Percentiles rank a stretch among this genome's conserved stretches.
Conservation (phyloP, 2,888 invertebrate genomes). For the Agonopterix heracliana region DNA sequence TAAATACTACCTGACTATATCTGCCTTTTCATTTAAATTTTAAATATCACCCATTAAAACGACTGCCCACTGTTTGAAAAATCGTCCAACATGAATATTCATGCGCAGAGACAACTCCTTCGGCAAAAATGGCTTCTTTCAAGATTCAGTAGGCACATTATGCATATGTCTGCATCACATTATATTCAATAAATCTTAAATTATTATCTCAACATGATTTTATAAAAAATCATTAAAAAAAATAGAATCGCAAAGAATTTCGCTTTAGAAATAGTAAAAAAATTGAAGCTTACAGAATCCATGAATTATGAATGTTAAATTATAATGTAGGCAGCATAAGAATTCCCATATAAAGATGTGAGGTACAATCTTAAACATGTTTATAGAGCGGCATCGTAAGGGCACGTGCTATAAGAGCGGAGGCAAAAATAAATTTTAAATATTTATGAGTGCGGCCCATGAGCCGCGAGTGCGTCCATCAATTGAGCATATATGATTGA, state of each 20-base stretch:
- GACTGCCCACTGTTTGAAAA: not conserved
- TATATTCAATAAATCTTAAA: too few relatives aligned
- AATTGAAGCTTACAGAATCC: constrained; percentile 20
- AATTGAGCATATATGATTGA: constrained; percentile 19
- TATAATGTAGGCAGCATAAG: constrained; percentile 31
- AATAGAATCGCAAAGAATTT: too few relatives aligned
- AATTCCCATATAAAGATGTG: constrained; percentile 27
- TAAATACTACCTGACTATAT: constrained; percentile 35
- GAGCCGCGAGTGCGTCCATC: constrained; percentile 21
- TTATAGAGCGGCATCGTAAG: constrained; percentile 4
- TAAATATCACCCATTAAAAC: not conserved
- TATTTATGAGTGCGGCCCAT: constrained; percentile 28
- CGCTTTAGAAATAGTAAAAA: not conserved
- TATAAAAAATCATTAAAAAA: too few relatives aligned
- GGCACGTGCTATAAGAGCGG: constrained; percentile 23
- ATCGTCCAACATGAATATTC: too few relatives aligned
- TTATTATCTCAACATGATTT: too few relatives aligned
- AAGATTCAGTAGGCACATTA: too few relatives aligned
- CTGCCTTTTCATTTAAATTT: not conserved
- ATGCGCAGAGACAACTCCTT: too few relatives aligned
- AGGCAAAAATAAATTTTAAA: constrained; percentile 23
- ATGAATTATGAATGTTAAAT: constrained; percentile 33
- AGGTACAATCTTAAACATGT: constrained; percentile 19
- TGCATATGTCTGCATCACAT: too few relatives aligned
- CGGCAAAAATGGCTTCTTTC: too few relatives aligned